Evolutionary conservation across 2,888 invertebrate genomes (phyloP).

Genomic region (Hedya salicella): DNA sequence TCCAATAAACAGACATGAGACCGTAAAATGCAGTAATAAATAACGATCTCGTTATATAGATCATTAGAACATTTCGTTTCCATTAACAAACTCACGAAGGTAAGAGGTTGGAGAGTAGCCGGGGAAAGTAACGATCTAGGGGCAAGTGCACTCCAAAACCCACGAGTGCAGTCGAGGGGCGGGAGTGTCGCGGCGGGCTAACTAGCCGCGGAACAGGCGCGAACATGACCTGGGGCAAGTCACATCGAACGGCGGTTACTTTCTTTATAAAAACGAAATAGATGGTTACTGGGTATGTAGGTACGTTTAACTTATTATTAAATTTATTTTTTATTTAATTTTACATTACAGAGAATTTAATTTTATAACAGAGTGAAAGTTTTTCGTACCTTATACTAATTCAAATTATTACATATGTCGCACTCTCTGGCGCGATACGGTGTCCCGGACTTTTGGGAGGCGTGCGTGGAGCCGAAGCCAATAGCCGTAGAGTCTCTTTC

Average conservation of each 20-base stretch:
- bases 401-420: no score
- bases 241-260: background rate
- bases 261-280: background rate
- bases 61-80: constrained; percentile 59
- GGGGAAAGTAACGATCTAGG: constrained; percentile 68
- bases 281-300: no score
- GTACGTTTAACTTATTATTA: no score
- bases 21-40: constrained; percentile 41
- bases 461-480: no score
- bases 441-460: no score
- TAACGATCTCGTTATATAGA: constrained; percentile 51
- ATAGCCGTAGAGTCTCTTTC: no score
- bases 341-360: no score
- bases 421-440: no score
- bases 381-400: no score
- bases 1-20: background rate
- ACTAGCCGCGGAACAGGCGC: constrained; percentile 57
- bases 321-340: no score
- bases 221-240: constrained; percentile 14
- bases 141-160: constrained; percentile 65
- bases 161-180: constrained; percentile 69
- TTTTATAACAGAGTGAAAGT: no score
- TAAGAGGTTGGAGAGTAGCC: constrained; percentile 45
- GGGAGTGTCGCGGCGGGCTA: constrained; percentile 64
- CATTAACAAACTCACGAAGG: constrained; percentile 51